Conservation (phyloP, 2,888 invertebrate species). For the Sphinx pinastri region DNA sequence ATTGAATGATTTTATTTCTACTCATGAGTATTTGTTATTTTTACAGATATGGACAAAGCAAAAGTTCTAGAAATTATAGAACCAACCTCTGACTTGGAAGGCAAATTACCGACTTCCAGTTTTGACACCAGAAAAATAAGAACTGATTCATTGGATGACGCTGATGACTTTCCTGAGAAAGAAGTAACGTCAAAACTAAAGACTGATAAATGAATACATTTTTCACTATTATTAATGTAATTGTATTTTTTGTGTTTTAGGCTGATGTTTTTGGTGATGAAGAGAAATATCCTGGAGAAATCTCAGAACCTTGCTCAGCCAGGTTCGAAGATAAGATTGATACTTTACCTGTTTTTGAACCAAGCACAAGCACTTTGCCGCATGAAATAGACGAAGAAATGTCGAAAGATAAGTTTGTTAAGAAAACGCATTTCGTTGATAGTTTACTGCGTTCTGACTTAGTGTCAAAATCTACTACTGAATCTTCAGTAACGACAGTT, state of each 20-base stretch:
- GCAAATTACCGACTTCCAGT: slow-evolving; percentile 65
- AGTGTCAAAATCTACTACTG: slow-evolving; percentile 78
- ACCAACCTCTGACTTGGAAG: slow-evolving; percentile 73
- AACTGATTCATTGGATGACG: slow-evolving; percentile 80
- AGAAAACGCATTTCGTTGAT: slow-evolving; percentile 66
- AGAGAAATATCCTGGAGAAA: slow-evolving; percentile 56
- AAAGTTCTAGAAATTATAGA: slow-evolving; percentile 82
- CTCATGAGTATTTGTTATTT: not conserved
- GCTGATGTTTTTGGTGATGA: slow-evolving; percentile 71
- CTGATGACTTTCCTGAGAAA: slow-evolving; percentile 81
- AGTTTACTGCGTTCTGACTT: slow-evolving; percentile 64
- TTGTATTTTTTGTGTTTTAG: slow-evolving; percentile 47
- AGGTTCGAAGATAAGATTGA: slow-evolving; percentile 44
- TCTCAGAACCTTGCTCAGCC: slow-evolving; percentile 42
- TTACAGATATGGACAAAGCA: slow-evolving; percentile 80
- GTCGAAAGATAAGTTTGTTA: slow-evolving; percentile 50
- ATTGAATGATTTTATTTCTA: not conserved
- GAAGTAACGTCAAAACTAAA: slow-evolving; percentile 58
- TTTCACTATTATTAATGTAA: slow-evolving; percentile 7
- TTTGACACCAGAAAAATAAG: slow-evolving; percentile 77
- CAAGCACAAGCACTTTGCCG: slow-evolving; percentile 49
- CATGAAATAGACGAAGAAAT: slow-evolving; percentile 51
- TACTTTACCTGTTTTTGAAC: slow-evolving; percentile 39
- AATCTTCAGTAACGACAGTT: slow-evolving; percentile 77
- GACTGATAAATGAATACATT: not conserved